phyloP scores from a whole-genome alignment of 2,888 invertebrate species.

The Trachelus stipa region DNA sequence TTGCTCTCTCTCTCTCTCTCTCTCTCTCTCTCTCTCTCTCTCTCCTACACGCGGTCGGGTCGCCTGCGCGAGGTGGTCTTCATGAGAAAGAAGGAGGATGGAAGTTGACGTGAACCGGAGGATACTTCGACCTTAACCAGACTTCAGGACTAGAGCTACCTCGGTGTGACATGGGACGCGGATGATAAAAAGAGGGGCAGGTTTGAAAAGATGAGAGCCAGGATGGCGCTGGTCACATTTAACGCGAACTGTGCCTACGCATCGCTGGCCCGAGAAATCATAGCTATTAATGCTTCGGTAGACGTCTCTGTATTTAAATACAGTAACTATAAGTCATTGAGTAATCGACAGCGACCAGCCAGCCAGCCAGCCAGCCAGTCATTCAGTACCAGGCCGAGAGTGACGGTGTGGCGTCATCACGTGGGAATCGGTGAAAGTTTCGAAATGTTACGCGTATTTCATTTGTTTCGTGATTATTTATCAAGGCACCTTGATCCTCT shows the following conservation, averaged over 20 bases:
- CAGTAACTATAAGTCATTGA: conserved; percentile 40
- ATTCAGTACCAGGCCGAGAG: conserved; percentile 18
- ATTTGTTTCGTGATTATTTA: conserved; percentile 32
- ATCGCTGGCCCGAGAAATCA: conserved; percentile 37
- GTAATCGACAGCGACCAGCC: conserved; percentile 36
- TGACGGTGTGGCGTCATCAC: conserved; percentile 33
- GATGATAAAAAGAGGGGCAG: background rate
- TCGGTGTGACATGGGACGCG: background rate
- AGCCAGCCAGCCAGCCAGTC: background rate
- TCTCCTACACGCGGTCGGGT: background rate
- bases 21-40: background rate
- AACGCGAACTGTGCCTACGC: conserved; percentile 35
- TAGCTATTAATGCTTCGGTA: conserved; percentile 35
- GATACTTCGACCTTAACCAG: background rate
- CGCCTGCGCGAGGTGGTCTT: too few species aligned
- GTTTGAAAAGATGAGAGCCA: background rate
- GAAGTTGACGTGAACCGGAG: background rate
- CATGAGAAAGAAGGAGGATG: background rate
- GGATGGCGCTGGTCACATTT: conserved; percentile 27
- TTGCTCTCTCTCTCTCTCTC: background rate
- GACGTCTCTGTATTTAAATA: conserved; percentile 35
- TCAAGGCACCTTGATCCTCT: conserved; percentile 8
- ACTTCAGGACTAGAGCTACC: background rate
- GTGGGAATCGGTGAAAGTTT: conserved; percentile 46
- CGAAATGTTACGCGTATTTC: conserved; percentile 31